These are phyloP conservation scores for Ceriagrion tenellum DNA, from an alignment of 2,888 invertebrate genomes.

Conservation along the genomic window DNA sequence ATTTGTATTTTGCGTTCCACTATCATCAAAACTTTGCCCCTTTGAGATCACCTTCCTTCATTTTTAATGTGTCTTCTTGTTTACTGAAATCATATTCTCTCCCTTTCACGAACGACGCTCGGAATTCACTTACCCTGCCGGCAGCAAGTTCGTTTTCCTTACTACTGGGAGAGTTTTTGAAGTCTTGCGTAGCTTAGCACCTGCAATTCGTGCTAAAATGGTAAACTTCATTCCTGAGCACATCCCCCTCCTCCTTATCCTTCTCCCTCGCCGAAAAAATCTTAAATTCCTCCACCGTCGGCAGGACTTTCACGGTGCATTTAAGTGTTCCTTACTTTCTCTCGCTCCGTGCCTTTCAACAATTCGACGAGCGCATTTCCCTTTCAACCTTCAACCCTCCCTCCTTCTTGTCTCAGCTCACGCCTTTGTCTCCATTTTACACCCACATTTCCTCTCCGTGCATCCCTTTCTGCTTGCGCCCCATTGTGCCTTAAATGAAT, in stretches of 20 bases:
- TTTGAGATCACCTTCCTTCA: too few species aligned
- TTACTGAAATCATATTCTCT: too few species aligned
- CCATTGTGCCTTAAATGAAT: slow-evolving; percentile 56
- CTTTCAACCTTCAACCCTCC: not conserved
- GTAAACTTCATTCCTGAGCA: too few species aligned
- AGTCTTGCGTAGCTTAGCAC: too few species aligned
- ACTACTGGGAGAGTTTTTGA: too few species aligned
- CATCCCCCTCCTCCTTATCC: not conserved
- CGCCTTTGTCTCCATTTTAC: slow-evolving; percentile 27
- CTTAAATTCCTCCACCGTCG: not conserved
- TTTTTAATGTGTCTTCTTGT: too few species aligned
- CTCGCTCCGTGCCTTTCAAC: not conserved
- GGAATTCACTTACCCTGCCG: too few species aligned
- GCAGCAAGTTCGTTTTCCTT: too few species aligned
- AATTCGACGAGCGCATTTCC: not conserved
- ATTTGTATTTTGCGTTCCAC: too few species aligned
- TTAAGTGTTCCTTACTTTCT: not conserved
- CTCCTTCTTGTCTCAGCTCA: not conserved
- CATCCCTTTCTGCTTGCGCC: slow-evolving; percentile 42
- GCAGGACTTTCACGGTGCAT: not conserved
- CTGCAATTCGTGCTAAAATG: too few species aligned
- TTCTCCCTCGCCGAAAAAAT: not conserved
- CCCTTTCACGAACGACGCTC: too few species aligned
- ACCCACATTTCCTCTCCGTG: not conserved
- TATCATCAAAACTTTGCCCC: too few species aligned